Evolutionary conservation across 1,140 invertebrate genomes (phyloP).

Genomic region (Drosophila pruinosa): DNA sequence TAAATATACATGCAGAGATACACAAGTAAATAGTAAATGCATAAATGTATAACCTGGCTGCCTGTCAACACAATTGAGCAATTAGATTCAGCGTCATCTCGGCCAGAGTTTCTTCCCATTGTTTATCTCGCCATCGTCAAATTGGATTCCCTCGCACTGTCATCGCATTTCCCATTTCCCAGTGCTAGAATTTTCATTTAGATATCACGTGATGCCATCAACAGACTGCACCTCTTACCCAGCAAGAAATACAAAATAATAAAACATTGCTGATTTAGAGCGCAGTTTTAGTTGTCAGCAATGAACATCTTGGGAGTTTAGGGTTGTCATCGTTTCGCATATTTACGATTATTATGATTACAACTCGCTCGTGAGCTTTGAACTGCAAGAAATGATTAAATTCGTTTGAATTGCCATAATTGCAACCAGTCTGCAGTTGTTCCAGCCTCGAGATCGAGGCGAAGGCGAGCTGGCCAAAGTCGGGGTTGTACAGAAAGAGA

Average conservation of each 20-base stretch:
- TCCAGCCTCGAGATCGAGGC: not conserved
- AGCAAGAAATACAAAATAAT: no score
- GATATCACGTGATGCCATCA: constrained; percentile 21
- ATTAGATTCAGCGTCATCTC: constrained; percentile 47
- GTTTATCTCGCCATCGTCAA: constrained; percentile 33
- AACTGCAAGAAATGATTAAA: constrained; percentile 53
- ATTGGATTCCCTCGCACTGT: not conserved
- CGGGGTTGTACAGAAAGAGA: not conserved
- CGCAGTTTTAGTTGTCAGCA: constrained; percentile 53
- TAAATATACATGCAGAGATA: not conserved
- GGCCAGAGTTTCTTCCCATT: constrained; percentile 22
- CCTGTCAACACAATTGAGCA: constrained; percentile 66
- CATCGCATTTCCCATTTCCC: not conserved
- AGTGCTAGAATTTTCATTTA: constrained; percentile 49
- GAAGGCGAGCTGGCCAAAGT: not conserved
- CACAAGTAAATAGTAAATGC: not conserved
- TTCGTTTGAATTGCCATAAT: constrained; percentile 18
- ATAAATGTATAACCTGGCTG: constrained; percentile 29
- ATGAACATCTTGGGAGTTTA: constrained; percentile 44
- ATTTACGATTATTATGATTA: constrained; percentile 74
- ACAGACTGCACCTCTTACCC: not conserved
- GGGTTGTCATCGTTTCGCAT: constrained; percentile 63
- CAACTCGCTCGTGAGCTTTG: constrained; percentile 57
- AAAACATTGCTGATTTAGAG: constrained; percentile 62
- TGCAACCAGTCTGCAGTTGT: constrained; percentile 1